Percentiles rank a stretch among this genome's conserved stretches.
Conservation (phyloP, 2,888 invertebrate genomes). For the Muscina levida region DNA sequence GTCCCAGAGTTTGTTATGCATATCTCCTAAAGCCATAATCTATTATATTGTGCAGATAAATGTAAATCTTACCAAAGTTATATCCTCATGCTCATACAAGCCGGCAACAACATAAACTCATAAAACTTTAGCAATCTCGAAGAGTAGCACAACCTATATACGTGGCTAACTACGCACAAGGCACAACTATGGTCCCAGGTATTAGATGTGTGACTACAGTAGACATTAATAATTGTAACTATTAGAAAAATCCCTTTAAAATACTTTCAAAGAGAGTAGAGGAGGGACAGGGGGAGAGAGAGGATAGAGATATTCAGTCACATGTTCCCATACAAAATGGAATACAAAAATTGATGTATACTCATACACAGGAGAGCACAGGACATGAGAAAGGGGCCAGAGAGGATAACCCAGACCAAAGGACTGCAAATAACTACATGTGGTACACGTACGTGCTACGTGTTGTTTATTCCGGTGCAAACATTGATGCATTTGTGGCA, state of each 20-base stretch:
- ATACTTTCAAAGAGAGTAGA: background rate
- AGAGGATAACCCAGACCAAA: too few species aligned
- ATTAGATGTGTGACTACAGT: slow-evolving; percentile 14
- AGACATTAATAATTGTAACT: slow-evolving; percentile 46
- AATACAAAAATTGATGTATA: too few species aligned
- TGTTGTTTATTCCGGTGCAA: slow-evolving; percentile 50
- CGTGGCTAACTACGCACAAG: too few species aligned
- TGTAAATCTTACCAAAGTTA: background rate
- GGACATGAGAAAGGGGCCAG: too few species aligned
- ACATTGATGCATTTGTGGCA: slow-evolving; percentile 63
- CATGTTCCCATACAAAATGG: too few species aligned
- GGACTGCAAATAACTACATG: background rate
- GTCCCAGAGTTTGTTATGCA: too few species aligned
- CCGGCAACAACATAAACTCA: background rate
- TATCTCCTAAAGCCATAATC: background rate
- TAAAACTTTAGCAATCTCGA: slow-evolving; percentile 1
- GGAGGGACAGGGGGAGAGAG: too few species aligned
- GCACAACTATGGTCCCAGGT: background rate
- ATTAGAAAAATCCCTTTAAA: slow-evolving; percentile 36
- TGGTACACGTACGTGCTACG: slow-evolving; percentile 49
- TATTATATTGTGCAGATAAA: slow-evolving; percentile 1
- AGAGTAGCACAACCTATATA: background rate
- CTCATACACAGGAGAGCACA: background rate
- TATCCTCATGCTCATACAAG: background rate
- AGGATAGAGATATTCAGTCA: too few species aligned